Evolutionary conservation across 2,888 invertebrate genomes (phyloP).

Genomic region (Pheosia tremula): DNA sequence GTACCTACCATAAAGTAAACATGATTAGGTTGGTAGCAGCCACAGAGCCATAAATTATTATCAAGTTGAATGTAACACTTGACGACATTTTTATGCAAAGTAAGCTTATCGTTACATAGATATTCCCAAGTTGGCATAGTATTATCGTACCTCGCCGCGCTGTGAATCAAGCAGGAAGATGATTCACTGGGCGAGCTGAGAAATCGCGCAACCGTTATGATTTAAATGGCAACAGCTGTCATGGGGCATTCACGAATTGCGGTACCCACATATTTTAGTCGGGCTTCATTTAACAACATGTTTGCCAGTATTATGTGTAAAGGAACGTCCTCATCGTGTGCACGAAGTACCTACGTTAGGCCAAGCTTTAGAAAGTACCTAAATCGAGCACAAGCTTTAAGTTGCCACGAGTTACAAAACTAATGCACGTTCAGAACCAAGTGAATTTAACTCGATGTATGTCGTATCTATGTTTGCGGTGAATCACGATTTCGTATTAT

Average conservation of each 20-base stretch:
- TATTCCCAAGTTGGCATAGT: constrained; percentile 24
- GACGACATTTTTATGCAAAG: constrained; percentile 39
- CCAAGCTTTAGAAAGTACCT: too few relatives aligned
- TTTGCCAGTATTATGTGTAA: too few relatives aligned
- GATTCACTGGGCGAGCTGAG: constrained; percentile 71
- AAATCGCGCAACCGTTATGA: constrained; percentile 76
- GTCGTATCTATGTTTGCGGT: too few relatives aligned
- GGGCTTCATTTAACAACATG: background rate
- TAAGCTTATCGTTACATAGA: constrained; percentile 39
- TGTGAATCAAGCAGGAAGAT: constrained; percentile 79
- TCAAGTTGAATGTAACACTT: constrained; percentile 21
- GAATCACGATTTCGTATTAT: too few relatives aligned
- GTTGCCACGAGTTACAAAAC: too few relatives aligned
- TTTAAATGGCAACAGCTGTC: constrained; percentile 77
- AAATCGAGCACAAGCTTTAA: too few relatives aligned
- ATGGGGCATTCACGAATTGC: constrained; percentile 69
- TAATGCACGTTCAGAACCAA: too few relatives aligned
- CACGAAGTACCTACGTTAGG: too few relatives aligned
- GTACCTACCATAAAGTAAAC: too few relatives aligned
- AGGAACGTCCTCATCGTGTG: too few relatives aligned
- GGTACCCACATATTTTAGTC: constrained; percentile 62
- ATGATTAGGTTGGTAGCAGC: too few relatives aligned
- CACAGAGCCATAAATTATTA: background rate
- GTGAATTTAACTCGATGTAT: too few relatives aligned
- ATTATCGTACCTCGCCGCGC: constrained; percentile 29